Conservation (phyloP, 2,888 invertebrate species). For the Dryadula phaetusa region DNA sequence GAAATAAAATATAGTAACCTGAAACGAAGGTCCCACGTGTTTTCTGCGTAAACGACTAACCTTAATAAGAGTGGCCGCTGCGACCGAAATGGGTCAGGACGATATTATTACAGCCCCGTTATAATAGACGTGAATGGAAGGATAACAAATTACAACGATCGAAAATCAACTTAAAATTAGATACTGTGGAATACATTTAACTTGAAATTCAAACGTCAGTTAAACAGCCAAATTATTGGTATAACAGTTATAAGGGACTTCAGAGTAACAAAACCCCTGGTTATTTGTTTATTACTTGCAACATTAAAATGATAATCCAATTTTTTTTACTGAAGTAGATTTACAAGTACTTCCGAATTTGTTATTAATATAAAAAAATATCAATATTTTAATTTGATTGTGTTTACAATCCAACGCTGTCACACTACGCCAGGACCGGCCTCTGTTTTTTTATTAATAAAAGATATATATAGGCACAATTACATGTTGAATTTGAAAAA, state of each 20-base stretch:
- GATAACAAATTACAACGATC: not conserved
- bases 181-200: not conserved
- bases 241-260: not conserved
- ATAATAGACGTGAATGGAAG: not conserved
- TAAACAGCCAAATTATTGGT: not conserved
- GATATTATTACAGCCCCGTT: not conserved
- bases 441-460: no score
- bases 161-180: not conserved
- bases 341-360: no score
- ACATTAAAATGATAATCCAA: no score
- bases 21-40: not conserved
- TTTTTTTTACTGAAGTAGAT: no score
- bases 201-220: not conserved
- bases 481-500: no score
- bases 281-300: no score
- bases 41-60: not conserved
- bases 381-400: no score
- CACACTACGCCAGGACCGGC: no score
- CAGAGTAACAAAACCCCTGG: no score
- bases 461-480: no score
- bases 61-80: not conserved
- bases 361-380: no score
- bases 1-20: not conserved
- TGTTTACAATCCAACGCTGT: no score
- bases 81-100: slow-evolving; percentile 8